These are phyloP conservation scores for Boleophthalmus pectinirostris DNA, from an alignment of 2,113 vertebrate species.

Conservation along the genomic window DNA sequence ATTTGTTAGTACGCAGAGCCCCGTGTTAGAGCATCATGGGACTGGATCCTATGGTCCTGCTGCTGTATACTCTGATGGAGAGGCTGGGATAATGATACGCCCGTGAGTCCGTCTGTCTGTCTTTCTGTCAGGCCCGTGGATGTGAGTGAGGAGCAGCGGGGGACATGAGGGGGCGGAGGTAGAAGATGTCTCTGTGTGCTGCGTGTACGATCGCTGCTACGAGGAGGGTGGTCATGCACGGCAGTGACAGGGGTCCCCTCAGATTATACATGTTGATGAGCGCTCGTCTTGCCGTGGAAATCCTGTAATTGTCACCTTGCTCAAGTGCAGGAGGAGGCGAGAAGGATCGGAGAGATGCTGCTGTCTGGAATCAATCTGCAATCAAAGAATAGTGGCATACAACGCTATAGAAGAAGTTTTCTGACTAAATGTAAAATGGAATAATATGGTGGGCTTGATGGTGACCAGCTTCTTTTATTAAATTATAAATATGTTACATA, in stretches of 20 bases:
- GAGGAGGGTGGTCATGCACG: constrained; percentile 35
- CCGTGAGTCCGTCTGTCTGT: constrained; percentile 69
- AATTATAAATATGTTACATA: not conserved
- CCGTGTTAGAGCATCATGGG: constrained; percentile 49
- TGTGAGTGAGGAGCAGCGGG: constrained; percentile 64
- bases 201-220: constrained; percentile 22
- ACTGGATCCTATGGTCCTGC: constrained; percentile 59
- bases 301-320: constrained; percentile 73
- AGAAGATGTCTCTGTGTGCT: constrained; percentile 27
- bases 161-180: constrained; percentile 60
- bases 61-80: constrained; percentile 59
- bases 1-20: constrained; percentile 50
- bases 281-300: constrained; percentile 64
- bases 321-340: constrained; percentile 56
- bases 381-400: constrained; percentile 47
- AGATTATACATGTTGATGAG: constrained; percentile 76
- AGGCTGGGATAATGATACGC: constrained; percentile 74
- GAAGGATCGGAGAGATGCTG: constrained; percentile 43
- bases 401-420: constrained; percentile 4
- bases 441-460: not conserved
- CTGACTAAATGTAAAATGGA: not conserved
- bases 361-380: constrained; percentile 43
- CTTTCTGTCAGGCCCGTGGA: constrained; percentile 63
- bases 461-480: constrained; percentile 19
- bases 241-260: constrained; percentile 62